Conservation (phyloP, 2,888 invertebrate species). For the Lasioglossum marginatum region DNA sequence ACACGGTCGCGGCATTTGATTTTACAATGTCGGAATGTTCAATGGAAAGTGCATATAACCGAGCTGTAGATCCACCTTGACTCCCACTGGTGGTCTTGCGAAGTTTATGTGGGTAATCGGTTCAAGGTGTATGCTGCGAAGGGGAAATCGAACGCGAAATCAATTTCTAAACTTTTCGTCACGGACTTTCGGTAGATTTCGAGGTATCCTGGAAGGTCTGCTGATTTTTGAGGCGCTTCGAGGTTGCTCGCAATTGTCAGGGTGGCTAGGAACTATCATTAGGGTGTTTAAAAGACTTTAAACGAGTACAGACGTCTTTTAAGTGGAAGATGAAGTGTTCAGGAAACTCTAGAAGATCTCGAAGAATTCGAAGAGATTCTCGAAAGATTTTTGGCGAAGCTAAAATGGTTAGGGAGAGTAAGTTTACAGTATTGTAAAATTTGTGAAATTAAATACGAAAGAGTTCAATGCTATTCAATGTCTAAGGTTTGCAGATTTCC, state of each 20-base stretch:
- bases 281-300: background rate
- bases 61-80: constrained; percentile 45
- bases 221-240: background rate
- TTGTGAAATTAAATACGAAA: too few relatives aligned
- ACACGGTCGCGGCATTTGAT: background rate
- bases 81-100: constrained; percentile 41
- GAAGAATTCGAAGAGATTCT: background rate
- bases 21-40: constrained; percentile 50
- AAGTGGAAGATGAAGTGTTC: background rate
- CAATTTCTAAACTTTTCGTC: background rate
- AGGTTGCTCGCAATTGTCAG: background rate
- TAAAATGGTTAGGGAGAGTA: too few relatives aligned
- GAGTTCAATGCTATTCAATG: too few relatives aligned
- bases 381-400: too few relatives aligned
- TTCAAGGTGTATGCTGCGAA: constrained; percentile 31
- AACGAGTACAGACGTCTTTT: background rate
- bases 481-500: too few relatives aligned
- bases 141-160: constrained; percentile 31
- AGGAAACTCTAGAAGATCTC: background rate
- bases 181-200: background rate
- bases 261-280: background rate
- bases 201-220: background rate
- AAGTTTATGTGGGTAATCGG: constrained; percentile 50
- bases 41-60: constrained; percentile 45
- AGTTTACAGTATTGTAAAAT: too few relatives aligned